These are phyloP conservation scores for Sebastolobus alascanus DNA, from an alignment of 2,797 vertebrate genomes.

Conservation along the genomic window DNA sequence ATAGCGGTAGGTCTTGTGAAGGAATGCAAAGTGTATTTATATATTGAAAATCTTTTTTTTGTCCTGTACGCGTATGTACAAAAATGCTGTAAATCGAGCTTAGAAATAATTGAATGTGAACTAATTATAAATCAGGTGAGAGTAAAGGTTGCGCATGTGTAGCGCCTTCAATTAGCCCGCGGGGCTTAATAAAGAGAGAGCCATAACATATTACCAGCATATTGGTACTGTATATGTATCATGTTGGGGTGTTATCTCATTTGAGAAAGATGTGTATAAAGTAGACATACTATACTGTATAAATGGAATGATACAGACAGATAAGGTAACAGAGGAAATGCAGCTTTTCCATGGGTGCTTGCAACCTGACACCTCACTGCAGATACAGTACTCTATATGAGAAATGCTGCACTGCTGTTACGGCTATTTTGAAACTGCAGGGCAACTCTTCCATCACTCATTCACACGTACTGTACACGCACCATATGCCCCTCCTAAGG, in stretches of 20 bases:
- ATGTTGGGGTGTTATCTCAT: not conserved
- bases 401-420: slow-evolving; percentile 61
- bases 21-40: slow-evolving; percentile 55
- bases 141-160: not conserved
- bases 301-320: slow-evolving; percentile 11
- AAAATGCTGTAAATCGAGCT: slow-evolving; percentile 8
- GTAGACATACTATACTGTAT: not conserved
- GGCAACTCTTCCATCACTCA: slow-evolving; percentile 38
- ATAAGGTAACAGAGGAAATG: slow-evolving; percentile 37
- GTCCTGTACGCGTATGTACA: not conserved
- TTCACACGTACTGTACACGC: slow-evolving; percentile 4
- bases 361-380: slow-evolving; percentile 68
- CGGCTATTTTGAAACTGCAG: slow-evolving; percentile 59
- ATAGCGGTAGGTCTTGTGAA: slow-evolving; percentile 58
- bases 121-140: not conserved
- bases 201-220: not conserved
- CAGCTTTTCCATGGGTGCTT: slow-evolving; percentile 35
- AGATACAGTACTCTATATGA: slow-evolving; percentile 45
- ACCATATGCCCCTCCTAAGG: not conserved
- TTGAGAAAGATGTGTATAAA: not conserved
- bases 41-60: slow-evolving; percentile 3
- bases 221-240: not conserved
- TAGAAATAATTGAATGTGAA: not conserved
- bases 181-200: not conserved
- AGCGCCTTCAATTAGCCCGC: not conserved